Percentiles rank a stretch among this genome's conserved stretches.
Conservation (phyloP, 2,888 invertebrate species). For the Prosopocoilus inquinatus region DNA sequence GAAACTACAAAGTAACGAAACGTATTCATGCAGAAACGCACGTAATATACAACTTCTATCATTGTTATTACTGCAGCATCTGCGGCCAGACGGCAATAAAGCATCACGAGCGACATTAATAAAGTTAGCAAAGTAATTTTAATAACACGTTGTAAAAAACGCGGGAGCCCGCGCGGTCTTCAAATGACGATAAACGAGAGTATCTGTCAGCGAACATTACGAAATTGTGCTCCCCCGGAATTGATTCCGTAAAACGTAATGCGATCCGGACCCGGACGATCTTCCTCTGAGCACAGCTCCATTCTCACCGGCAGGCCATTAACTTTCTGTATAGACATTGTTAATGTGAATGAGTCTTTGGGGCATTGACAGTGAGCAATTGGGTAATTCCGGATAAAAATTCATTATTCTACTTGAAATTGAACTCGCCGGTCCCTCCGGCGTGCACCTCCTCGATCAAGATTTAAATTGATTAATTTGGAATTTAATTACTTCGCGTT, state of each 20-base stretch:
- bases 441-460: slow-evolving; percentile 16
- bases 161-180: slow-evolving; percentile 1
- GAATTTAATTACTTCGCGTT: slow-evolving; percentile 18
- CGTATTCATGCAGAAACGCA: too few relatives aligned
- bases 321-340: slow-evolving; percentile 44
- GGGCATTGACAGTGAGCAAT: slow-evolving; percentile 44
- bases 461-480: slow-evolving; percentile 24
- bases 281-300: slow-evolving; percentile 11
- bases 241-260: slow-evolving; percentile 7
- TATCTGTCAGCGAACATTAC: slow-evolving; percentile 1
- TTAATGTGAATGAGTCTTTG: slow-evolving; percentile 47
- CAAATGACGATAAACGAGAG: slow-evolving; percentile 10
- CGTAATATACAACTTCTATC: too few relatives aligned
- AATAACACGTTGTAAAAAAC: not conserved
- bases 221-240: not conserved
- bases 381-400: slow-evolving; percentile 32
- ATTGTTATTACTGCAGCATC: too few relatives aligned
- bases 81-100: too few relatives aligned
- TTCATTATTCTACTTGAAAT: slow-evolving; percentile 29
- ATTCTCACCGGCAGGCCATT: slow-evolving; percentile 34
- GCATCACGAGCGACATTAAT: not conserved
- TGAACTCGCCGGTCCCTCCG: slow-evolving; percentile 14
- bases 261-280: slow-evolving; percentile 6
- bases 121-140: slow-evolving; percentile 6
- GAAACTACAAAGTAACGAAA: too few relatives aligned